These are phyloP conservation scores for Dicyrtoma fusca DNA, from an alignment of 2,888 invertebrate genomes.

Conservation along the genomic window DNA sequence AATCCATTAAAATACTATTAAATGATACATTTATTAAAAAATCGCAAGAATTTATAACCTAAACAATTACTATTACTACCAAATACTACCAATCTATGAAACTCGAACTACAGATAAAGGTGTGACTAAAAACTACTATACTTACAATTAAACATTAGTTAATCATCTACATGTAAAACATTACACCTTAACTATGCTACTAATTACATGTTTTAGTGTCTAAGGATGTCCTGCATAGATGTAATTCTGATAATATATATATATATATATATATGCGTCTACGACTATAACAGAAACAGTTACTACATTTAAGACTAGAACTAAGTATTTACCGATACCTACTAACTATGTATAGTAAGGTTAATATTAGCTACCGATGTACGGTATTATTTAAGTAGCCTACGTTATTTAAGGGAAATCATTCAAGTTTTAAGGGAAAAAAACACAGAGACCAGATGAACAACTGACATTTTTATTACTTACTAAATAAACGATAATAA, in stretches of 20 bases:
- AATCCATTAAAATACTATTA: neutral
- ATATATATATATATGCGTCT: neutral
- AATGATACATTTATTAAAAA: neutral
- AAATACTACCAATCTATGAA: no score
- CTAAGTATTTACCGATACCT: neutral
- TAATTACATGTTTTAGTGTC: no score
- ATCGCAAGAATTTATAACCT: neutral
- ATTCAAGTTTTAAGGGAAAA: conserved; percentile 10
- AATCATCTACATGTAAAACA: no score
- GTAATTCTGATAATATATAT: no score
- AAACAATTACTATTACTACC: neutral
- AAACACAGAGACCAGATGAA: conserved; percentile 5
- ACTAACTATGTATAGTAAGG: neutral
- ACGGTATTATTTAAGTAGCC: neutral
- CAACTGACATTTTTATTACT: conserved; percentile 21
- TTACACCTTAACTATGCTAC: no score
- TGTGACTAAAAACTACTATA: no score
- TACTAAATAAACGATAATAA: neutral
- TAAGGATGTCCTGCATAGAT: no score
- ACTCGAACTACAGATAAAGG: no score
- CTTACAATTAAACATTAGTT: no score
- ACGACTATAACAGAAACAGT: neutral
- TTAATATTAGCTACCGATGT: no score
- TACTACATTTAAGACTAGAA: neutral
- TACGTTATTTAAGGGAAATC: neutral